These are phyloP conservation scores for Xiphophorus birchmanni DNA, from an alignment of 2,797 vertebrate species.

Conservation along the genomic window DNA sequence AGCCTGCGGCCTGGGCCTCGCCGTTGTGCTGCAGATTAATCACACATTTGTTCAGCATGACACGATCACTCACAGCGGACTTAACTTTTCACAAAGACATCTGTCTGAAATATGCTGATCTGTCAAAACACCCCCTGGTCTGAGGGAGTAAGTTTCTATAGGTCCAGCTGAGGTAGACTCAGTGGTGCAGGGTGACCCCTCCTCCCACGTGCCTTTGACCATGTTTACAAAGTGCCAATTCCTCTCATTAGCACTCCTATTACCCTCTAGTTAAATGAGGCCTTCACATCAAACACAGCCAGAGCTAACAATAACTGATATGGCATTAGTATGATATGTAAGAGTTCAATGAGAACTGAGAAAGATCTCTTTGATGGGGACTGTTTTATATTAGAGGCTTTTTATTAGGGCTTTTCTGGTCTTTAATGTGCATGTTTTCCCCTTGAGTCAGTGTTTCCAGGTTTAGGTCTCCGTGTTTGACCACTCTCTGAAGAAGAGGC, in stretches of 20 bases:
- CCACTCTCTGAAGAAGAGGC: conserved; percentile 46
- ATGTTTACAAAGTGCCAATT: conserved; percentile 81
- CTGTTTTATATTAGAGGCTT: conserved; percentile 78
- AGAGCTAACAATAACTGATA: conserved; percentile 71
- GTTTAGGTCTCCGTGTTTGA: conserved; percentile 68
- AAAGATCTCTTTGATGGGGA: conserved; percentile 76
- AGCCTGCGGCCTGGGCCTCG: conserved; percentile 49
- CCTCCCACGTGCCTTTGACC: conserved; percentile 72
- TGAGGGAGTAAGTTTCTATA: conserved; percentile 38
- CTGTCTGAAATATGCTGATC: conserved; percentile 62
- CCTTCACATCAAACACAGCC: conserved; percentile 73
- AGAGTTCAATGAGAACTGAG: conserved; percentile 77
- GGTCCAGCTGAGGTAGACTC: conserved; percentile 64
- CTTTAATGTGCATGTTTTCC: conserved; percentile 80
- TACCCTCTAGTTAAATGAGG: conserved; percentile 67
- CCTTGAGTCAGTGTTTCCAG: conserved; percentile 77
- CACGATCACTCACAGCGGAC: conserved; percentile 45
- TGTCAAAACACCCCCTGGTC: conserved; percentile 54
- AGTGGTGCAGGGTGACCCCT: conserved; percentile 64
- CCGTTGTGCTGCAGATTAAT: conserved; percentile 60
- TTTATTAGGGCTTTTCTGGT: conserved; percentile 79
- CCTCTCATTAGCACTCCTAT: conserved; percentile 73
- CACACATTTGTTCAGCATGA: conserved; percentile 64
- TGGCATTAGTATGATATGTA: conserved; percentile 80
- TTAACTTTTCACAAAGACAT: conserved; percentile 67